These are phyloP conservation scores for Orchestia grillus DNA, from an alignment of 1,140 invertebrate genomes.

Conservation along the genomic window DNA sequence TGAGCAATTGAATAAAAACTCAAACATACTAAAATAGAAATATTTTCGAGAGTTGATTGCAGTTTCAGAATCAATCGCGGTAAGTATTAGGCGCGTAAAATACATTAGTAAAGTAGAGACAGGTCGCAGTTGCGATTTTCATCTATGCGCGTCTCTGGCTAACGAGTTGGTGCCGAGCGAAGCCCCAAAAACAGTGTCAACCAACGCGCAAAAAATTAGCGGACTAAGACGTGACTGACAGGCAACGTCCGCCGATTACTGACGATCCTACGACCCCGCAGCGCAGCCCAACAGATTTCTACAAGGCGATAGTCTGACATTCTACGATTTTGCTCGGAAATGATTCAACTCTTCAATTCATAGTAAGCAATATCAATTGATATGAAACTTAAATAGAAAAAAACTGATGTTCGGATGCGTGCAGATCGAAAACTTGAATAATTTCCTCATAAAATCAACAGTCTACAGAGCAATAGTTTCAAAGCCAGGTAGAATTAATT, in stretches of 20 bases:
- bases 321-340: neutral
- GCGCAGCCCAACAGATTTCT: neutral
- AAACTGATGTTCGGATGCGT: neutral
- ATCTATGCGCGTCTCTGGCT: neutral
- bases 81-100: neutral
- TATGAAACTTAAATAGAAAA: neutral
- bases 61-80: neutral
- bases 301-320: neutral
- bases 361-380: neutral
- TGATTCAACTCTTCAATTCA: neutral
- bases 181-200: neutral
- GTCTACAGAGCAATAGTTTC: neutral
- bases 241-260: constrained; percentile 10
- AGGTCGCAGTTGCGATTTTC: neutral
- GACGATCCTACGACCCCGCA: neutral
- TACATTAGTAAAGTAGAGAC: neutral
- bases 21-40: neutral
- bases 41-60: neutral
- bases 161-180: neutral
- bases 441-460: neutral
- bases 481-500: neutral
- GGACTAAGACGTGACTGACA: constrained; percentile 7
- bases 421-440: neutral
- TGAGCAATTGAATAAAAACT: neutral
- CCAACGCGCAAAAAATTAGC: neutral